Evolutionary conservation across 2,113 vertebrate species (phyloP), one percentile per base, ranked within the genome.

Genomic region (Tragulus kanchil): DNA sequence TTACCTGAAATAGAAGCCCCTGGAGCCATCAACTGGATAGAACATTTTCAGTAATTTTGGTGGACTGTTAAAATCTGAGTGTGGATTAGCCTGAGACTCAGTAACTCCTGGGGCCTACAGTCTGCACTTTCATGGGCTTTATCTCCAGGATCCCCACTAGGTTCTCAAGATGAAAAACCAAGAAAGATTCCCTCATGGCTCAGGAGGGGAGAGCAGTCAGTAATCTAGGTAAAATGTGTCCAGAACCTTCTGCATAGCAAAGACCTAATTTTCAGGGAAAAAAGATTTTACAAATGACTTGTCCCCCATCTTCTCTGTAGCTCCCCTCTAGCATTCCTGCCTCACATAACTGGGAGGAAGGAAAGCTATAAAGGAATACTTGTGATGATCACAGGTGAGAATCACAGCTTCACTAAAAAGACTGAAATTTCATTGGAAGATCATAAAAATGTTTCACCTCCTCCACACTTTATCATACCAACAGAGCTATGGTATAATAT

Each of bases 111-210:
- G n/a, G 36, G 28, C 6, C 15, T 82, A 5, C 8, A 54, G 11
- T 89, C 42, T 21, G 36, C 4, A 59, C 21, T 93, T 71, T 11
- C 59, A 36, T 45, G 3, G 36, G 28, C 9, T 81, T 73, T 79
- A 42, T 14, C 19, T 83, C 36, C 19, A 93, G 10, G 19, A 92
- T 90, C 71, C 31, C 31, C 23, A n/a, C 3, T 75, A 42, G 28
- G 25, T 82, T 95, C 42, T 83, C 65, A 84, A 45, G n/a, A 42
- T 75, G n/a, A 93, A 73, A 58, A 96, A 56, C 56, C 67, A 93
- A 88, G 48, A 93, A 93, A 89, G n/a, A 56, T 45, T 45, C 17
- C 26, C 42, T 87, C n/a, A 3, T 61, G 21, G 16, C 56, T 67
- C 48, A 25, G 13, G 21, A 31, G 75, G 19, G 1, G 8, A 77